Conservation (phyloP, 2,113 vertebrate species). For the Pseudolaguvia tuberculata region DNA sequence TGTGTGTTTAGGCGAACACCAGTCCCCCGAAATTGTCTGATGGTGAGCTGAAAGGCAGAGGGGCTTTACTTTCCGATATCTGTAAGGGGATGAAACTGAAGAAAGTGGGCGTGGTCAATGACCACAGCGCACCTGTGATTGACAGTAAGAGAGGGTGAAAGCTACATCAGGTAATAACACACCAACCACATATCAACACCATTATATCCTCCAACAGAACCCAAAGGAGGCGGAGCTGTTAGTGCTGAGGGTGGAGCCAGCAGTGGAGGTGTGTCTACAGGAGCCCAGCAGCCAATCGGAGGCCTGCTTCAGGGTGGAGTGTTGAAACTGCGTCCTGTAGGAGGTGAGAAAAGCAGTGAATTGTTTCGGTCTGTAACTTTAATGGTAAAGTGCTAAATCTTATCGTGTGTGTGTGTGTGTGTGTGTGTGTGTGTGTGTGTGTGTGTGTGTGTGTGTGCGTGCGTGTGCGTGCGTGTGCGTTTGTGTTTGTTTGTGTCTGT, state of each 20-base stretch:
- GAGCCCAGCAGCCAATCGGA: conserved; percentile 71
- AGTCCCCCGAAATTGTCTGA: conserved; percentile 74
- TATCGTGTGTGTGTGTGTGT: no score
- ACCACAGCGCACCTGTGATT: conserved; percentile 83
- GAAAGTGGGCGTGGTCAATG: conserved; percentile 79
- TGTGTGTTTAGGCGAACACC: conserved; percentile 71
- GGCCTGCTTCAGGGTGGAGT: conserved; percentile 80
- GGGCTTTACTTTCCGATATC: conserved; percentile 85
- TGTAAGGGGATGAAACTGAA: conserved; percentile 81
- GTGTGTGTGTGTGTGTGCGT: no score
- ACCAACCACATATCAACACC: background rate
- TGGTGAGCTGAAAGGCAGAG: conserved; percentile 79
- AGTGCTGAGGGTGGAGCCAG: conserved; percentile 53
- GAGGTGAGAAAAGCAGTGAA: conserved; percentile 56
- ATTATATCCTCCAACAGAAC: conserved; percentile 56
- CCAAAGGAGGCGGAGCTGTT: conserved; percentile 63
- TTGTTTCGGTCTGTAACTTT: no score
- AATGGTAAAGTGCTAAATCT: no score
- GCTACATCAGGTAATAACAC: background rate
- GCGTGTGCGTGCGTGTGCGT: no score
- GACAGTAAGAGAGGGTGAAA: conserved; percentile 70
- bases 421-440: no score
- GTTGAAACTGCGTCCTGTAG: conserved; percentile 80
- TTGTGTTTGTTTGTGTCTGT: no score
- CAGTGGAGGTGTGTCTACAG: conserved; percentile 55